phyloP scores from a whole-genome alignment of 2,888 invertebrate genomes.

The Eretmocerus hayati region DNA sequence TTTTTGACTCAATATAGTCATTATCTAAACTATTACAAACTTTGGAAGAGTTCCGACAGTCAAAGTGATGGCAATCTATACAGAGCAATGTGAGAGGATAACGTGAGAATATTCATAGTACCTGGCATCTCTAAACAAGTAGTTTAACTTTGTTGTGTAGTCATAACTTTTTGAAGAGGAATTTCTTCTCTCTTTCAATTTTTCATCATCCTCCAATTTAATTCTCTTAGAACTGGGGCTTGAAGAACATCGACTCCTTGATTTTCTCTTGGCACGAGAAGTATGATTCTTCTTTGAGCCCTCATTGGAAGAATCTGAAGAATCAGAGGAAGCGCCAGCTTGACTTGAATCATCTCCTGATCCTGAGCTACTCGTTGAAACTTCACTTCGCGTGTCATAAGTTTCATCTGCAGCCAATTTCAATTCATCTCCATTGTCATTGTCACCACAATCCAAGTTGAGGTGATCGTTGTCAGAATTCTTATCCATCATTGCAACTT shows the following conservation, averaged over 20 bases:
- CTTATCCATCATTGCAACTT: too few species aligned
- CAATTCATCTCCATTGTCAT: slow-evolving; percentile 71
- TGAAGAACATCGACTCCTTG: slow-evolving; percentile 40
- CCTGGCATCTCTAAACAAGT: slow-evolving; percentile 86
- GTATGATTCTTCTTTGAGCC: slow-evolving; percentile 41
- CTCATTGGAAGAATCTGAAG: slow-evolving; percentile 57
- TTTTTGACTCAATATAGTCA: too few species aligned
- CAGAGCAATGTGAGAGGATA: too few species aligned
- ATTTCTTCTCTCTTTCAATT: slow-evolving; percentile 31
- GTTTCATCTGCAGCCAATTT: slow-evolving; percentile 68
- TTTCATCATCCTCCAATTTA: slow-evolving; percentile 39
- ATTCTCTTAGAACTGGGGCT: slow-evolving; percentile 44
- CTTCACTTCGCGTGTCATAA: slow-evolving; percentile 83
- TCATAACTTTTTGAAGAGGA: slow-evolving; percentile 65
- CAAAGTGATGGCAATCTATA: too few species aligned
- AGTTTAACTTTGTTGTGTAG: slow-evolving; percentile 83
- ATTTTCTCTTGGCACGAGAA: slow-evolving; percentile 39
- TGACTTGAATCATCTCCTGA: slow-evolving; percentile 52
- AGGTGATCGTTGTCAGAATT: slow-evolving; percentile 34
- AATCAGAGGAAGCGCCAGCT: slow-evolving; percentile 73
- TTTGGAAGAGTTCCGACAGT: too few species aligned
- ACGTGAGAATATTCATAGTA: slow-evolving; percentile 22
- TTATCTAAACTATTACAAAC: too few species aligned
- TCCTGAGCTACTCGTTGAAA: slow-evolving; percentile 71
- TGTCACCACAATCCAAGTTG: slow-evolving; percentile 41